Conservation (phyloP, 2,797 vertebrate species). For the Moxostoma hubbsi region DNA sequence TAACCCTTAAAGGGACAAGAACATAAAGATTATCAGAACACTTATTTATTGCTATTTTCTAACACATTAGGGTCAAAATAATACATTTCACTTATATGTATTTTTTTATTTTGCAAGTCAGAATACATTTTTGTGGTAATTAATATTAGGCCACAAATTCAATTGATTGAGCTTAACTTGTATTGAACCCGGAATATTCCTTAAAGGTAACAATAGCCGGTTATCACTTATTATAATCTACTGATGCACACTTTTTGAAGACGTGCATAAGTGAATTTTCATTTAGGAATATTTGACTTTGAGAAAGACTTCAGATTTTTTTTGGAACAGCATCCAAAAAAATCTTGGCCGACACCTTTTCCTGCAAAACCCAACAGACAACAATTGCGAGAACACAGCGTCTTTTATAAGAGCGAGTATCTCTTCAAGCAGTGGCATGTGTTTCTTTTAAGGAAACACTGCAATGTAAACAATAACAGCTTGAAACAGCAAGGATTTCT, state of each 20-base stretch:
- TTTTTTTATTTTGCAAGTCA: no score
- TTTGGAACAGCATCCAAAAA: not conserved
- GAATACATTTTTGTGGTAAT: no score
- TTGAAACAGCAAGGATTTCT: constrained; percentile 40
- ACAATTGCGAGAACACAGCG: not conserved
- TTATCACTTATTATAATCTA: no score
- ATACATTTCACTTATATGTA: no score
- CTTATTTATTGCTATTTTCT: no score
- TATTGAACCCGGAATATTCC: constrained; percentile 53
- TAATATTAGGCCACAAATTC: no score
- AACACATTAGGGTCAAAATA: no score
- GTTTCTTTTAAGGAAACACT: constrained; percentile 31
- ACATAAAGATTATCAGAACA: no score
- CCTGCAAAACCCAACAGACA: constrained; percentile 9
- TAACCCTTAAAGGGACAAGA: no score
- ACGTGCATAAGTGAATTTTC: not conserved
- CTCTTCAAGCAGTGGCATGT: constrained; percentile 10
- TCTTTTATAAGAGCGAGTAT: constrained; percentile 24
- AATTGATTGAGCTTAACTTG: no score
- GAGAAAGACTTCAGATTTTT: not conserved
- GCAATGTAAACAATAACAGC: constrained; percentile 26
- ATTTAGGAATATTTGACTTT: not conserved
- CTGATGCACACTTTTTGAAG: not conserved
- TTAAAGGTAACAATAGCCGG: no score
- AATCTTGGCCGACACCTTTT: constrained; percentile 5